Conservation (phyloP, 2,888 invertebrate genomes). For the Prostheceraeus crozeri region DNA sequence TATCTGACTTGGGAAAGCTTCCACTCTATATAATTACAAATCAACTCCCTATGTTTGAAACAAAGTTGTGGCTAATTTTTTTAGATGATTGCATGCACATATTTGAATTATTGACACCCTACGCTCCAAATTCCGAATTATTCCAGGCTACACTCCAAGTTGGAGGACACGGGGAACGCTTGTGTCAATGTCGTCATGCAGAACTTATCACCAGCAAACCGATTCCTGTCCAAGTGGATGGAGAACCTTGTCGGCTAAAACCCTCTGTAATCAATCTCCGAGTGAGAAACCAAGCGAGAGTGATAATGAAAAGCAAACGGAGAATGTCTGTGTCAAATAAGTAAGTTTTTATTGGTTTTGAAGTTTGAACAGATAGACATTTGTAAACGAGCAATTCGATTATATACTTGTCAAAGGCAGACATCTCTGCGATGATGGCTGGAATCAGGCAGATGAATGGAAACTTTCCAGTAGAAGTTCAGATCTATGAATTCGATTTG, state of each 20-base stretch:
- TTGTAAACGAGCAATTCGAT: no score
- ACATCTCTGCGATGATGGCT: no score
- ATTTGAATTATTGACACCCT: no score
- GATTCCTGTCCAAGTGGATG: conserved; percentile 35
- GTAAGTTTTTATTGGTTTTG: background rate
- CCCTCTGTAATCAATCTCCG: conserved; percentile 31
- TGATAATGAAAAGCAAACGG: conserved; percentile 34
- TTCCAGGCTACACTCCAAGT: conserved; percentile 33
- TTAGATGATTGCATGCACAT: no score
- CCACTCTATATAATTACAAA: no score
- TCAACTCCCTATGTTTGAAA: no score
- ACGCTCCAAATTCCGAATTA: background rate
- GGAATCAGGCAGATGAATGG: no score
- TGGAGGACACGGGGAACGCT: conserved; percentile 34
- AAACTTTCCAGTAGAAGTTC: no score
- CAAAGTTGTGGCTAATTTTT: no score
- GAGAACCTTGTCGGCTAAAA: conserved; percentile 35
- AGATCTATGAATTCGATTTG: no score
- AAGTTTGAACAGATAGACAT: background rate
- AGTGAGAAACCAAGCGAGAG: conserved; percentile 19
- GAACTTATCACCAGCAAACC: conserved; percentile 16
- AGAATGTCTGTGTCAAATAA: conserved; percentile 23
- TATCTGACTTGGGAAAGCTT: no score
- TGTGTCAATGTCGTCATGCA: conserved; percentile 38
- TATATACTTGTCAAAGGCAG: no score